These are phyloP conservation scores for Euthynnus affinis DNA, from an alignment of 2,797 vertebrate species.

Conservation along the genomic window DNA sequence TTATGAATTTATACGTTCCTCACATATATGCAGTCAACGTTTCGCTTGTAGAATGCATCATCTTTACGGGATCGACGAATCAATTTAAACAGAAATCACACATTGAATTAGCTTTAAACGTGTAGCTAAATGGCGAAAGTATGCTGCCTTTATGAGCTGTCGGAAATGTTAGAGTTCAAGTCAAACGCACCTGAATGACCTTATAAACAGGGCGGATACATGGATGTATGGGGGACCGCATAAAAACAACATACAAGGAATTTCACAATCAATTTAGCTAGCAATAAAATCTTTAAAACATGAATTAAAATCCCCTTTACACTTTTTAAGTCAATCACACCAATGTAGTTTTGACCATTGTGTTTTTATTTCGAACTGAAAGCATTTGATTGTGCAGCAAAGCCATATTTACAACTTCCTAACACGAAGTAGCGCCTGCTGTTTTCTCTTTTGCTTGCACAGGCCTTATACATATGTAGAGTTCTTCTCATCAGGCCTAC, in stretches of 20 bases:
- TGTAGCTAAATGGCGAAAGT: fast-evolving
- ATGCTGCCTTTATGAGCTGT: neutral
- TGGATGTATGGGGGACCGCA: too few species aligned
- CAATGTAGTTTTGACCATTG: neutral
- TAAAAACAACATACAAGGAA: neutral
- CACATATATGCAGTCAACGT: too few species aligned
- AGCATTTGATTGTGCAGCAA: neutral
- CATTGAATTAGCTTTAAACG: neutral
- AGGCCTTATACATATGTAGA: neutral
- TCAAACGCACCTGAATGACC: too few species aligned
- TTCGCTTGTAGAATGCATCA: neutral
- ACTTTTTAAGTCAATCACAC: neutral
- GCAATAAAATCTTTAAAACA: neutral
- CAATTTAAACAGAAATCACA: neutral
- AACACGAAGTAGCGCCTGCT: neutral
- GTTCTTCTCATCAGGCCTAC: neutral
- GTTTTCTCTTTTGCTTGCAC: neutral
- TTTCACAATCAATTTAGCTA: neutral
- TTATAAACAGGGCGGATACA: too few species aligned
- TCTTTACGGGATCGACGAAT: neutral
- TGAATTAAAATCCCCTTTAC: neutral
- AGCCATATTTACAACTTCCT: neutral
- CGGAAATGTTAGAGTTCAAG: fast-evolving
- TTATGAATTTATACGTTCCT: too few species aligned
- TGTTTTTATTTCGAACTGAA: neutral